Conservation (phyloP, 2,113 vertebrate genomes). For the Hippocampus barbouri region DNA sequence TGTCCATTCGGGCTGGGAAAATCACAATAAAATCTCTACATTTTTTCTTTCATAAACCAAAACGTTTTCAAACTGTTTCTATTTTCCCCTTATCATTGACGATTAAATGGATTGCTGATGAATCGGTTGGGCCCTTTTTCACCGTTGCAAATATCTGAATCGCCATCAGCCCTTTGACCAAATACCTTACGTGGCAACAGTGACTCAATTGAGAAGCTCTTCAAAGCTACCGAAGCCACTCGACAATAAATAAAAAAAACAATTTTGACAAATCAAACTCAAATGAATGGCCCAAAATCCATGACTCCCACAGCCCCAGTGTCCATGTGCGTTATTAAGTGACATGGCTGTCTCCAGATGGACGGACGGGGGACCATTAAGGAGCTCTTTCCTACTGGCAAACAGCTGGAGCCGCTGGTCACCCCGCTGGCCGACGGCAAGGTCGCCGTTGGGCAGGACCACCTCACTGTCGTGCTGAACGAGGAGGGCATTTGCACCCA, state of each 20-base stretch:
- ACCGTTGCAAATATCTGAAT: no score
- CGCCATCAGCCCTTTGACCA: no score
- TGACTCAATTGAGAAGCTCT: no score
- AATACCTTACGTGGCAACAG: no score
- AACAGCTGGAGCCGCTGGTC: constrained; percentile 93
- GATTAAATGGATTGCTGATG: no score
- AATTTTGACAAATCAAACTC: no score
- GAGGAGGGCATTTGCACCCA: constrained; percentile 93
- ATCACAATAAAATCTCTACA: background rate
- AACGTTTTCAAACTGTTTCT: no score
- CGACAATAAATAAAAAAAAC: no score
- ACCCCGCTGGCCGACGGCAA: constrained; percentile 92
- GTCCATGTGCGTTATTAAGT: background rate
- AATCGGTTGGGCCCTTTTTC: no score
- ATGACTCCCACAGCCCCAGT: background rate
- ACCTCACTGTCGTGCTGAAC: constrained; percentile 93
- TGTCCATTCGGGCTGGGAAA: background rate
- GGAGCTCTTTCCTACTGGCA: constrained; percentile 97
- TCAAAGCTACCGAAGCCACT: no score
- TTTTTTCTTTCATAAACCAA: background rate
- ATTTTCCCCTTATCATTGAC: no score
- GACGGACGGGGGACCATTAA: constrained; percentile 94
- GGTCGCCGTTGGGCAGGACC: constrained; percentile 96
- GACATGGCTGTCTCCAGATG: constrained; percentile 71
- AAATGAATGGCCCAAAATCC: no score